Conservation (phyloP, 2,113 vertebrate genomes). For the Tautogolabrus adspersus region DNA sequence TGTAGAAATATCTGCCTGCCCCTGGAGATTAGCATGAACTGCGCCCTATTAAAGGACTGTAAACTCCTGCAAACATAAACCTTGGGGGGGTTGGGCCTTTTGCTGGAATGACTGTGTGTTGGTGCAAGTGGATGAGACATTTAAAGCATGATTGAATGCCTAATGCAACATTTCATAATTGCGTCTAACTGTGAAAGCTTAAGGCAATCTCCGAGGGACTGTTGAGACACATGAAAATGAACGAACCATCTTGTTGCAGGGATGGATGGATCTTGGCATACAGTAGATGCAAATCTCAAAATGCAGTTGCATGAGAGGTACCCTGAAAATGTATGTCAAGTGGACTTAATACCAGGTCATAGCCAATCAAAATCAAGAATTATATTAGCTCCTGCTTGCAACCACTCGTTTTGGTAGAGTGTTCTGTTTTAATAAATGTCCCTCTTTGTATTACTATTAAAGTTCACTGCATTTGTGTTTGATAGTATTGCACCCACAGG, state of each 20-base stretch:
- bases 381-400: neutral
- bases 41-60: constrained; percentile 60
- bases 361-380: constrained; percentile 11
- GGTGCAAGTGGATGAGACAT: constrained; percentile 60
- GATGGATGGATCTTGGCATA: constrained; percentile 24
- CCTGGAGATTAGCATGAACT: constrained; percentile 49
- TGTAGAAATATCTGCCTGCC: constrained; percentile 47
- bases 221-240: constrained; percentile 33
- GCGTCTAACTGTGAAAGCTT: constrained; percentile 55
- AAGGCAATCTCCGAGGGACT: constrained; percentile 42
- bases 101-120: constrained; percentile 42
- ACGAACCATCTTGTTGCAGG: constrained; percentile 24
- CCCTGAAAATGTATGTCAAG: neutral
- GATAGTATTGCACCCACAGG: neutral
- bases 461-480: neutral
- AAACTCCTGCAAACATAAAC: constrained; percentile 67
- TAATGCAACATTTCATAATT: constrained; percentile 70
- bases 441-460: too few relatives aligned
- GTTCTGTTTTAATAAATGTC: too few relatives aligned
- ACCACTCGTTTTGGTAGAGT: neutral
- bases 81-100: constrained; percentile 42
- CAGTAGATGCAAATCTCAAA: neutral
- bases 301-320: neutral
- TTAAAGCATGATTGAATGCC: constrained; percentile 73
- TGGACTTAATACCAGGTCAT: neutral